Evolutionary conservation across 2,113 vertebrate genomes (phyloP).

Genomic region (Nyctereutes procyonoides): DNA sequence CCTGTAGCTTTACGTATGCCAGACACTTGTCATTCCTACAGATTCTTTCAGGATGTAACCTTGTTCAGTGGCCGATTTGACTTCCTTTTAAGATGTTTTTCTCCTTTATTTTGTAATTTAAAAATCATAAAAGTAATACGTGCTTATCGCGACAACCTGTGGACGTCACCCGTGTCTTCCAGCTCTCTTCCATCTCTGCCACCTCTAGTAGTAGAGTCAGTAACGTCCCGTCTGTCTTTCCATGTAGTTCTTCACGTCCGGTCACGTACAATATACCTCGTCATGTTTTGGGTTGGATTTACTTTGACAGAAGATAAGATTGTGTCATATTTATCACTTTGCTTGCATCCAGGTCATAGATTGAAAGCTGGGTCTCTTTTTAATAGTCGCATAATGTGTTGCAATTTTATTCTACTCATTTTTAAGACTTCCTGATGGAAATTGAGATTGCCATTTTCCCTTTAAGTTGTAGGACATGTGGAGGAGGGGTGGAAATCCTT

Average conservation of each 20-base stretch:
- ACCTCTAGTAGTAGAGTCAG: neutral
- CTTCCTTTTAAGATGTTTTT: conserved; percentile 1
- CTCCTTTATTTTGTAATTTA: neutral
- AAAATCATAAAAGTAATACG: neutral
- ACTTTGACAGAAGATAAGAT: conserved; percentile 29
- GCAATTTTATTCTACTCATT: neutral
- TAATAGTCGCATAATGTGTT: neutral
- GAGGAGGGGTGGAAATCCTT: neutral
- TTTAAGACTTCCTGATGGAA: neutral
- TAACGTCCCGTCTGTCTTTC: neutral
- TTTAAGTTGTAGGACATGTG: neutral
- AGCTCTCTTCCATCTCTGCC: conserved; percentile 7
- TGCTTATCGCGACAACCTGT: conserved; percentile 13
- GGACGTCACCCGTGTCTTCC: neutral
- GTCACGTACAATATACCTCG: neutral
- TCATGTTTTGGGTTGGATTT: neutral
- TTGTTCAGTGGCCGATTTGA: neutral
- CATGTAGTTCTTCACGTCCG: neutral
- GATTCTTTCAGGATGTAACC: neutral
- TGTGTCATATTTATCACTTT: neutral
- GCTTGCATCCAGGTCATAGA: neutral
- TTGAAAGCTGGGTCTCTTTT: neutral
- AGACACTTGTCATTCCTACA: neutral
- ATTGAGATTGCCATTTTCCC: neutral
- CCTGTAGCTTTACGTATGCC: neutral